Evolutionary conservation across 2,113 vertebrate genomes (phyloP), one percentile per base, ranked within the genome.

Genomic region (Archilochus colubris): DNA sequence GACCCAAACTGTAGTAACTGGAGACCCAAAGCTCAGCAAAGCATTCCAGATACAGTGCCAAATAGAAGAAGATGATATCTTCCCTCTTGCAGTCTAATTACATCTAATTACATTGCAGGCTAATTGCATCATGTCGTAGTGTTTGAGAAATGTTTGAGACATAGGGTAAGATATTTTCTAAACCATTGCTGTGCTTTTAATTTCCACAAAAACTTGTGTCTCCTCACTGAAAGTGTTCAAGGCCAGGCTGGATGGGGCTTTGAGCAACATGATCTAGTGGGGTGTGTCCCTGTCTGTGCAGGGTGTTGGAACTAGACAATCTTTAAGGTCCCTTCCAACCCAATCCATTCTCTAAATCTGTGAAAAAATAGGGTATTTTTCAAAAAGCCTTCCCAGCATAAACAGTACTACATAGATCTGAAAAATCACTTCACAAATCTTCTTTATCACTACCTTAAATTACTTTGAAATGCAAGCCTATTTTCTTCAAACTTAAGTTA

Each of bases 131-230:
- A 43, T 44, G 38, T 61, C 81, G 70, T 10, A 22, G 82, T 40
- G 33, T 63, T 91, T 83, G 70, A 84, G 73, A 86, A 93, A 67
- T 63, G 36, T 76, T 92, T 86, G 64, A 91, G 74, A 85, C 82
- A 95, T 69, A 77, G 1, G 13, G 53, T 40, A 81, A 81, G 59
- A 28, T 48, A 31, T 61, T 93, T 83, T 95, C 38, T 83, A 67
- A 83, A 90, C 78, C 48, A 58, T 53, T 2, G 1, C 36, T 66
- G 24, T 73, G 82, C 46, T 89, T 82, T 58, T 2, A 82, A 88
- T 24, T 67, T 70, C 28, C 66, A 31, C 27, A 58, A 33, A 86
- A 40, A 40, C 40, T 11, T 12, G 11, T 40, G 40, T 40, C 40
- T 40, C 40, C 40, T 40, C 40, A 9, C 40, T 40, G 40, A 40